Evolutionary conservation across 2,888 invertebrate species (phyloP), one percentile per base, ranked within the genome.

Genomic region (Tenthredo distinguenda): DNA sequence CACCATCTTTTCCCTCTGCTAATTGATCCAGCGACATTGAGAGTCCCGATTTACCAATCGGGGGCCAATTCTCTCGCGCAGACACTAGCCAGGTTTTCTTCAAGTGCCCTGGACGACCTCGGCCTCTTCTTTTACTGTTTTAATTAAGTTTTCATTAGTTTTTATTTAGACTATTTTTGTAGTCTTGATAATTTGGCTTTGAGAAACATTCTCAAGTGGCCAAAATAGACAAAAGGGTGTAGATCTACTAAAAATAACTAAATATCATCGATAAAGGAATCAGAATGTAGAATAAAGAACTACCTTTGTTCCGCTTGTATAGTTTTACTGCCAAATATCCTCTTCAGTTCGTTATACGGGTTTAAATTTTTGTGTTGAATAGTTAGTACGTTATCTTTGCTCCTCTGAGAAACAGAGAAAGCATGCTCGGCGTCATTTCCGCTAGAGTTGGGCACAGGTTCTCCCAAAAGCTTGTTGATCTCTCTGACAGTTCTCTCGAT

Each of bases 251-350:
- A 50, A 43, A 47, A 9, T 6, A 26, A 21, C n/a, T 21, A 15
- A 71, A 50, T 18, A 50, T 50, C 50, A n/a, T 50, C 1, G 5
- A 55, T 7, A 55, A 50, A 50, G 18, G 1, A 18, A 50, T 50
- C 3, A 18, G 2, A 77, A 86, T 47, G 34, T 18, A 26, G 37
- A 47, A 37, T 15, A 26, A 9, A 40, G 18, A 82, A 40, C 88
- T 89, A 94, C 94, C 92, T 94, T 86, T 94, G 94, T 92, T 97
- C 96, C 84, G 95, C 95, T 93, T 96, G 96, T 34, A 97, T 95
- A 84, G 97, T 96, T 93, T 96, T 96, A 31, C 96, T 96, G 34
- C 98, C 97, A 94, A 98, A 98, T 90, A 97, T 97, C 90, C 96
- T 95, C 87, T 96, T 96, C 91, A 98, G 94, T 94, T 98, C 98